phyloP scores from a whole-genome alignment of 1,140 invertebrate genomes.

The Periplaneta americana region DNA sequence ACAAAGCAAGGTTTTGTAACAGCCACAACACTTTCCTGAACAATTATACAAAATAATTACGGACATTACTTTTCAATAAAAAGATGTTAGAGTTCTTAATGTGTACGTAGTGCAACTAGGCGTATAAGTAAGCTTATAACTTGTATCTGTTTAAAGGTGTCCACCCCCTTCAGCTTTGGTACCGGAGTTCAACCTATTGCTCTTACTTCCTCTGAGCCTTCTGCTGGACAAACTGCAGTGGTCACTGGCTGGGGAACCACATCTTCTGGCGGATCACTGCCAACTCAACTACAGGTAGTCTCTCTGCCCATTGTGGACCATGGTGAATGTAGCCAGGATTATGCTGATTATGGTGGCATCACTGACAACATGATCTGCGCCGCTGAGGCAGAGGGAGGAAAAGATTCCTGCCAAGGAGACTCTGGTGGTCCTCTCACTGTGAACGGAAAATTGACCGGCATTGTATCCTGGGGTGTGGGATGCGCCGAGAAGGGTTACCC shows the following conservation, averaged over 20 bases:
- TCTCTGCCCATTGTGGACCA: slow-evolving; percentile 27
- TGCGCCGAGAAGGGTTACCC: slow-evolving; percentile 54
- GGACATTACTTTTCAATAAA: too few relatives aligned
- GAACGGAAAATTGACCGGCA: slow-evolving; percentile 42
- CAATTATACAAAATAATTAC: too few relatives aligned
- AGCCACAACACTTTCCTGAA: too few relatives aligned
- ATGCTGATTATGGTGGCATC: slow-evolving; percentile 36
- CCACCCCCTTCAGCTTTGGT: neutral
- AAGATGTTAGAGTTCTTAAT: too few relatives aligned
- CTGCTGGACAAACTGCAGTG: neutral
- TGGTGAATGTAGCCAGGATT: slow-evolving; percentile 22
- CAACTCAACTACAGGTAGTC: slow-evolving; percentile 25
- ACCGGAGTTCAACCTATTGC: neutral
- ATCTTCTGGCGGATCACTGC: slow-evolving; percentile 26
- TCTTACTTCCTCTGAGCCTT: neutral
- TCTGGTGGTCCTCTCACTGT: slow-evolving; percentile 38
- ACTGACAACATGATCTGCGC: slow-evolving; percentile 48
- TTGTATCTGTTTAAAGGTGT: neutral
- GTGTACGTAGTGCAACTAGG: too few relatives aligned
- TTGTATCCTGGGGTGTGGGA: slow-evolving; percentile 62
- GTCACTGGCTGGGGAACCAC: slow-evolving; percentile 33
- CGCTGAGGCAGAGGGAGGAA: slow-evolving; percentile 37
- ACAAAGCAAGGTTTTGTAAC: too few relatives aligned
- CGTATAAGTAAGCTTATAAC: too few relatives aligned
- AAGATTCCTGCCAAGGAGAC: slow-evolving; percentile 45